A percentile compares a stretch with the other conserved stretches of the same genome.
Conservation (phyloP, 2,888 invertebrate genomes). For the Selenia dentaria region DNA sequence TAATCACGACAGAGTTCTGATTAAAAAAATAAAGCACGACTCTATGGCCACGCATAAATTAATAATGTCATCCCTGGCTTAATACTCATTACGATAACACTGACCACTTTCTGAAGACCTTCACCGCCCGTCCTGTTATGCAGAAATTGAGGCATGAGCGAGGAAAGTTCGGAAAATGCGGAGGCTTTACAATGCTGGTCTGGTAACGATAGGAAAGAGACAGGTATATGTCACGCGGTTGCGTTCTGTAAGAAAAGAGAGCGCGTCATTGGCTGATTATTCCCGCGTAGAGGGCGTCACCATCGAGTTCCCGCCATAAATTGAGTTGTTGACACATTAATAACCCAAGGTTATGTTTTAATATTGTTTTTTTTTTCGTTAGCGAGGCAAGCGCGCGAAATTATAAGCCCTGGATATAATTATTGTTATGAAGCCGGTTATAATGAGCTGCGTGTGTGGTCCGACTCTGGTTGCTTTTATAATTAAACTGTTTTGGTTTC, state of each 20-base stretch:
- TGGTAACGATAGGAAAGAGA: conserved; percentile 52
- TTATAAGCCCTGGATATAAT: conserved; percentile 77
- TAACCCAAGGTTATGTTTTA: conserved; percentile 81
- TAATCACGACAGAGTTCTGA: conserved; percentile 36
- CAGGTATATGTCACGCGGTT: conserved; percentile 36
- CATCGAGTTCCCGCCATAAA: conserved; percentile 79
- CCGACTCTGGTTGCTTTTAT: conserved; percentile 56
- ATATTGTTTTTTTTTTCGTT: conserved; percentile 66
- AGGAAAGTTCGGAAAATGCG: conserved; percentile 4
- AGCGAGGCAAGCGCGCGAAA: conserved; percentile 69
- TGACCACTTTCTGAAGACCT: conserved; percentile 38
- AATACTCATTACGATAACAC: conserved; percentile 47
- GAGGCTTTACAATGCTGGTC: conserved; percentile 31
- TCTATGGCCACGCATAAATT: conserved; percentile 65
- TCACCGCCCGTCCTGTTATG: conserved; percentile 22
- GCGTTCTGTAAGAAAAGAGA: conserved; percentile 37
- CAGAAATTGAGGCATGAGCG: conserved; percentile 18
- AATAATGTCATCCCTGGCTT: conserved; percentile 69
- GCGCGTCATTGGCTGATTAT: conserved; percentile 65
- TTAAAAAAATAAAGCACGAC: conserved; percentile 53
- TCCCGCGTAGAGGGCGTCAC: conserved; percentile 73
- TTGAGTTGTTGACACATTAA: conserved; percentile 85
- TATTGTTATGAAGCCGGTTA: conserved; percentile 75
- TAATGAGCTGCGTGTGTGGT: conserved; percentile 81
- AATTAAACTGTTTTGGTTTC: conserved; percentile 69